Base-by-base conservation (phyloP, 2,888 invertebrate genomes). In the Drosophila rellima region DNA sequence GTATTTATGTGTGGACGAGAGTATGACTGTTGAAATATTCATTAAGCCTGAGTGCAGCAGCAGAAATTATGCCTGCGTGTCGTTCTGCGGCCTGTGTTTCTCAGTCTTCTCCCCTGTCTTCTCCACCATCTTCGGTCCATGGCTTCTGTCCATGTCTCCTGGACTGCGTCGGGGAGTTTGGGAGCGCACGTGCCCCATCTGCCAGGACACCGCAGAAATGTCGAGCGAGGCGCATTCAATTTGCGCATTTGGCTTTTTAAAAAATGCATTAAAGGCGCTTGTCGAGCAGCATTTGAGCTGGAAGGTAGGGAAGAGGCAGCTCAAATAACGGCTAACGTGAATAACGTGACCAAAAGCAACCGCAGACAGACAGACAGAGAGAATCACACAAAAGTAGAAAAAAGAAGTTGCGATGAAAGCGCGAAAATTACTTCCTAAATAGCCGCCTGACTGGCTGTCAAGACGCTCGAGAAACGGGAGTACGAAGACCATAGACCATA, bases 241-340 rank as follows among this genome's bases (percentile, higher is more conserved):
- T 83, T 88, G 86, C 76, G 86, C 88, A 86, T 86, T 88, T 83
- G 88, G 89, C 88, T 85, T 86, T 84, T 88, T 83, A 83, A 88
- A 83, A 83, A 86, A 83, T 83, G 83, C 83, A 83, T 83, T 83
- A 83, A 88, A 86, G 78, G 69, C 77, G 61, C 26, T 39, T 55
- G 76, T 65, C 39, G 47, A 42, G 65, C 56, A 51, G 59, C 15
- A 11, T 26, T 17, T 23, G 33, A 35, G 40, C 20, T 15, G 23
- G 42, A 7, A 10, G 31, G 1, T 8, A 1, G 55, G 20, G 2
- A 31, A 51, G 42, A 52, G 55, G 40, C 65, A 67, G 67, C 75
- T 66, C 63, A 69, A 82, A 80, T 85, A 84, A 80, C 74, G 71
- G 56, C 74, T 75, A 83, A 82, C 88, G 88, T 82, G 85, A 87